Evolutionary conservation across 2,888 invertebrate species (phyloP).

Genomic region (Metalampra italica): DNA sequence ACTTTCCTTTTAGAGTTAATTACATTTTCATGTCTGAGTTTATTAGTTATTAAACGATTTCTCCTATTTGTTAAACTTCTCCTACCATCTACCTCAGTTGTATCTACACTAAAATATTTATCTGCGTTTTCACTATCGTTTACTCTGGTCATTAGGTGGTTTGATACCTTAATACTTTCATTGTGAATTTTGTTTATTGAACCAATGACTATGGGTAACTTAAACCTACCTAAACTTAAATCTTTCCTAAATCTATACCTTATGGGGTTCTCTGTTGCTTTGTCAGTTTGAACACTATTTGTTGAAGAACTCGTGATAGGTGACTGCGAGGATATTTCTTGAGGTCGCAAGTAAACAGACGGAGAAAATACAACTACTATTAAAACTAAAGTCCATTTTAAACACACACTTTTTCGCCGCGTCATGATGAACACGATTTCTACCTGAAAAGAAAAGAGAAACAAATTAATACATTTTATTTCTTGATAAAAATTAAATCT

Average conservation of each 20-base stretch:
- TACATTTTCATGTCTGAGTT: conserved; percentile 4
- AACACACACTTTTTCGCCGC: conserved; percentile 63
- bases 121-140: conserved; percentile 8
- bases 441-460: conserved; percentile 61
- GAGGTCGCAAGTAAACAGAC: conserved; percentile 57
- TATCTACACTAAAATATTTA: background rate
- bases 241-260: conserved; percentile 60
- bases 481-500: background rate
- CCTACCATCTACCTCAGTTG: background rate
- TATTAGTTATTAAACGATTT: conserved; percentile 25
- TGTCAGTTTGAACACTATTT: conserved; percentile 38
- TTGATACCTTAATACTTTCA: background rate
- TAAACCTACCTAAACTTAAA: conserved; percentile 27
- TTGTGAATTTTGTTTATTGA: conserved; percentile 20
- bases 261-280: conserved; percentile 46
- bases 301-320: conserved; percentile 20
- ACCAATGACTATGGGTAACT: conserved; percentile 36
- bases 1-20: conserved; percentile 15
- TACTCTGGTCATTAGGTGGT: background rate
- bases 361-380: conserved; percentile 54
- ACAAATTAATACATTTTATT: conserved; percentile 8
- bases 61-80: conserved; percentile 17
- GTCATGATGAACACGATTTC: conserved; percentile 49
- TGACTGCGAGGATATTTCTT: conserved; percentile 33
- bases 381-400: conserved; percentile 69